Evolutionary conservation across 2,113 vertebrate species (phyloP), one percentile per base, ranked within the genome.

Genomic region (Tetrax tetrax): DNA sequence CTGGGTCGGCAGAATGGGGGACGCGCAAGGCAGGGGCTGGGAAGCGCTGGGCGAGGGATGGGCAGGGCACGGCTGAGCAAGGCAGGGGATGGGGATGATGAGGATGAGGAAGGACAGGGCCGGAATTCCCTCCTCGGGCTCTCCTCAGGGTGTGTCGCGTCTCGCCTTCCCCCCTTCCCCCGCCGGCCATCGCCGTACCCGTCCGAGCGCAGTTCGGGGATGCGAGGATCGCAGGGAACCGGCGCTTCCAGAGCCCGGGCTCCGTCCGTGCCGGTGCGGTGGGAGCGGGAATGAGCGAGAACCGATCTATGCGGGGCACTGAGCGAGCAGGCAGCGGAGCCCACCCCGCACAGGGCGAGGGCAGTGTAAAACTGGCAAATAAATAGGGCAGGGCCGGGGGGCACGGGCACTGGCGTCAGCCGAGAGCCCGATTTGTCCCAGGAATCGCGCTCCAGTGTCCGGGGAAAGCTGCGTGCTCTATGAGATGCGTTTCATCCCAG

Each of bases 11-110:
- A 97, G 98, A 78, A 97, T 97, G 9, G 22, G 61, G 98, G 78
- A 98, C 98, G 96, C 98, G 98, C 90, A 97, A 98, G 57, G 98
- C 93, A 95, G 97, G 90, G 96, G 93, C 69, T 96, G 98, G 79
- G 97, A 96, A 66, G 95, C 96, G 96, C 35, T 95, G 50, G 98
- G 98, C 79, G 97, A 13, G 38, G 20, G 80, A 5, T 10, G 83
- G 97, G 94, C 54, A 22, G 41, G 90, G 81, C 33, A 37, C 48
- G 93, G 98, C 51, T 97, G 57, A 18, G 66, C 51, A 0, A 9
- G 98, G 98, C 95, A 95, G 95, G 90, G 98, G 95, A 79, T 97
- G 97, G 38, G 96, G 97, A 77, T 94, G 78, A 77, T 94, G 68
- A 51, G 14, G 54, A 48, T 21, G 47, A 10, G 74, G n/a, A 28